phyloP scores from a whole-genome alignment of 1,140 invertebrate genomes.

The Bombus vancouverensis region DNA sequence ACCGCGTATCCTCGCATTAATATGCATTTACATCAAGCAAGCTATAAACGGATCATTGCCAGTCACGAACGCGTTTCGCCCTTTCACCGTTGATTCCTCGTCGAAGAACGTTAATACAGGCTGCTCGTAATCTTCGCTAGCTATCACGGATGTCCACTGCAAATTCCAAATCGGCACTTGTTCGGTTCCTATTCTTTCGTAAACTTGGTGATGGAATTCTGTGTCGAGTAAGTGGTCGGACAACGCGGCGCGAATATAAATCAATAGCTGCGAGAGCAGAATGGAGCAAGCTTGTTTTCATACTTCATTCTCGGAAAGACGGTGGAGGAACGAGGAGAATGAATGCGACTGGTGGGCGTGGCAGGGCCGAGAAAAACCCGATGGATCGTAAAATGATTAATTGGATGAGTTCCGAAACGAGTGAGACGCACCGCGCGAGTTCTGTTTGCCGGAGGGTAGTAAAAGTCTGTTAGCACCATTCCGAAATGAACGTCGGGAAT shows the following conservation, averaged over 20 bases:
- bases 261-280: conserved; percentile 25
- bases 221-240: conserved; percentile 24
- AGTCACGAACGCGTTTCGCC: background rate
- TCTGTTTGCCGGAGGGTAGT: conserved; percentile 61
- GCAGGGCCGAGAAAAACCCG: conserved; percentile 39
- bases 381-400: conserved; percentile 75
- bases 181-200: background rate
- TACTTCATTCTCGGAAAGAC: conserved; percentile 31
- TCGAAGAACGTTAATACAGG: background rate
- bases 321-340: conserved; percentile 3
- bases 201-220: background rate
- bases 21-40: no score
- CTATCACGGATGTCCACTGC: no score
- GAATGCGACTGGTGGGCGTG: conserved; percentile 42
- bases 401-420: conserved; percentile 60
- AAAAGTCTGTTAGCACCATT: conserved; percentile 66
- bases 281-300: conserved; percentile 41
- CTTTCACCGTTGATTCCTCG: no score
- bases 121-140: background rate
- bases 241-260: conserved; percentile 46
- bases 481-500: conserved; percentile 29
- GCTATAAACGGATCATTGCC: background rate
- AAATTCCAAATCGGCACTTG: background rate
- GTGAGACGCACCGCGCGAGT: conserved; percentile 11
- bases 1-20: background rate